phyloP scores from a whole-genome alignment of 2,797 vertebrate genomes.

The Hipposideros larvatus region DNA sequence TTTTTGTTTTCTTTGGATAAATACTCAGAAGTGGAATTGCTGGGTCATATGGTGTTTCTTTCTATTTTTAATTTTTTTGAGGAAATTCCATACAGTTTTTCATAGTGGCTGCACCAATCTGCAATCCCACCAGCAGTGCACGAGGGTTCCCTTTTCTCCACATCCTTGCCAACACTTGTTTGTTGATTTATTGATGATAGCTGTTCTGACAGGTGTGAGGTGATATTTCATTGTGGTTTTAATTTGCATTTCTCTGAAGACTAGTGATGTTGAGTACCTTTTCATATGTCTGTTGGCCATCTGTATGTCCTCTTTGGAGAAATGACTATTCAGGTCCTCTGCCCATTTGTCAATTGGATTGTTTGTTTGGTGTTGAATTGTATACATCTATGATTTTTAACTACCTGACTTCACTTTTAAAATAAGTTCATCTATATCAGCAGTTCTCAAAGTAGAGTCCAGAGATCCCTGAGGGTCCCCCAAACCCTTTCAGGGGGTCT shows the following conservation, averaged over 20 bases:
- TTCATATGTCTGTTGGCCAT: neutral
- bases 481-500: neutral
- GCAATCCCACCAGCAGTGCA: neutral
- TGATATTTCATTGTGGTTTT: neutral
- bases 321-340: neutral
- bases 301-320: neutral
- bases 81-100: neutral
- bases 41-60: neutral
- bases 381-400: constrained; percentile 28
- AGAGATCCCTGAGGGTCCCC: neutral
- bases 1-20: neutral
- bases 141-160: neutral
- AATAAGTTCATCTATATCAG: constrained; percentile 44
- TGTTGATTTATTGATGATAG: neutral
- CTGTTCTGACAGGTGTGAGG: neutral
- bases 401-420: constrained; percentile 53
- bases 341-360: neutral
- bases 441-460: constrained; percentile 30
- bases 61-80: neutral
- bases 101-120: neutral
- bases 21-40: neutral
- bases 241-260: neutral
- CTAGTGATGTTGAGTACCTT: neutral
- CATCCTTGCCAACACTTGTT: neutral
- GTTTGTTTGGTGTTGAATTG: neutral